Conservation (phyloP, 2,888 invertebrate species). For the Danaus chrysippus region DNA sequence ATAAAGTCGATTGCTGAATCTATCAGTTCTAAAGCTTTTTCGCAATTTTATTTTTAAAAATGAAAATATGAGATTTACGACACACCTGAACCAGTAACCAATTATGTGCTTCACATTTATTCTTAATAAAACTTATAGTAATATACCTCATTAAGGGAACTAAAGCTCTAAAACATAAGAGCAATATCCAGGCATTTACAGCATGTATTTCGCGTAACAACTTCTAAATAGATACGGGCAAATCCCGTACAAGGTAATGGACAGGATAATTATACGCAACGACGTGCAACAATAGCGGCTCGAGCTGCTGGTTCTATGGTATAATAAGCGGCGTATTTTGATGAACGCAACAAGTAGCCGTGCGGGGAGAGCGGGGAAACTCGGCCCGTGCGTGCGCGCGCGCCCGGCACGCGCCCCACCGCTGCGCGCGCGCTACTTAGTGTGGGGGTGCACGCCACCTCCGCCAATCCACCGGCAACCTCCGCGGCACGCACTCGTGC, state of each 20-base stretch:
- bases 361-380: slow-evolving; percentile 48
- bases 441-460: slow-evolving; percentile 81
- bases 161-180: slow-evolving; percentile 55
- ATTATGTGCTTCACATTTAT: neutral
- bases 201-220: slow-evolving; percentile 67
- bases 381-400: slow-evolving; percentile 62
- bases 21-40: slow-evolving; percentile 13
- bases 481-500: slow-evolving; percentile 74
- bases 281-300: slow-evolving; percentile 76
- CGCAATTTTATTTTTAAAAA: slow-evolving; percentile 5
- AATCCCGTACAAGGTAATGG: slow-evolving; percentile 75
- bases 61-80: neutral
- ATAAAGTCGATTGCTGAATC: slow-evolving; percentile 31
- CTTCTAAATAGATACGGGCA: slow-evolving; percentile 70
- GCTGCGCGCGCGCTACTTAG: slow-evolving; percentile 70
- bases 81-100: neutral
- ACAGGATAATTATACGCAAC: slow-evolving; percentile 76
- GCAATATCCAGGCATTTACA: slow-evolving; percentile 64
- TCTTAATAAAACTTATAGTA: too few species aligned
- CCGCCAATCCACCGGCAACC: slow-evolving; percentile 76
- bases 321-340: slow-evolving; percentile 77
- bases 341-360: slow-evolving; percentile 69
- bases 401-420: slow-evolving; percentile 71
- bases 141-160: slow-evolving; percentile 41
- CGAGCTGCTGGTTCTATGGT: slow-evolving; percentile 70